Percentiles rank a stretch among this genome's conserved stretches.
These are phyloP conservation scores for Rousettus leschenaultii DNA, from an alignment of 2,113 vertebrate genomes.

Conservation along the genomic window DNA sequence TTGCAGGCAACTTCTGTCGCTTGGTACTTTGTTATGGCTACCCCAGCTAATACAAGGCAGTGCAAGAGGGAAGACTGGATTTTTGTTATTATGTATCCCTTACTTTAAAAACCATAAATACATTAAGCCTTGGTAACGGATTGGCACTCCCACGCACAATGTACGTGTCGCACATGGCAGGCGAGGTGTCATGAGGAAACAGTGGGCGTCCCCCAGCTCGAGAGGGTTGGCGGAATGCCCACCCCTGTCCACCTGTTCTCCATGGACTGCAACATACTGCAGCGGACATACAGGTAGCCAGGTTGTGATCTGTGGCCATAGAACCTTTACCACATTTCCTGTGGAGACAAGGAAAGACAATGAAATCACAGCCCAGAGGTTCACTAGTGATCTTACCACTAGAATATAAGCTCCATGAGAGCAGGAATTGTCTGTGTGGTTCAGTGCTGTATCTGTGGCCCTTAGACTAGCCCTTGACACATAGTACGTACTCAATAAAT, in stretches of 20 bases:
- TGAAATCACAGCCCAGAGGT: not conserved
- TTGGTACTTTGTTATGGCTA: not conserved
- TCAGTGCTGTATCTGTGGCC: not conserved
- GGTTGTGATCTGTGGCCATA: not conserved
- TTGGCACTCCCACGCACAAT: too few species aligned
- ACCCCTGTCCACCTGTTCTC: not conserved
- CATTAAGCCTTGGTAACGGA: not conserved
- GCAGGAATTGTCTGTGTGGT: not conserved
- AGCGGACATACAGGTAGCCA: not conserved
- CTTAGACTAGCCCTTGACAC: not conserved
- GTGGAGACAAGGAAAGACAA: not conserved
- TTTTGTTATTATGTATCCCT: not conserved
- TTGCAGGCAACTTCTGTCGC: not conserved
- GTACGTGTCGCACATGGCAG: accelerated
- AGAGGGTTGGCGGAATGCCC: not conserved
- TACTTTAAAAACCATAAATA: not conserved
- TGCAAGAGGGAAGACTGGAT: not conserved
- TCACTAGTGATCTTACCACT: not conserved
- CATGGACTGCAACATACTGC: not conserved
- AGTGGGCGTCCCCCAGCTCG: not conserved
- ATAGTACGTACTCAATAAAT: not conserved
- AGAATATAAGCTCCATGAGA: not conserved
- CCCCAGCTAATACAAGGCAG: too few species aligned
- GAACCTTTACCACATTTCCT: not conserved
- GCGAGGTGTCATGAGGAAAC: not conserved